A percentile compares a stretch with the other conserved stretches of the same genome.
These are phyloP conservation scores for Mesembrinibis cayennensis DNA, from an alignment of 2,113 vertebrate genomes.

Conservation along the genomic window DNA sequence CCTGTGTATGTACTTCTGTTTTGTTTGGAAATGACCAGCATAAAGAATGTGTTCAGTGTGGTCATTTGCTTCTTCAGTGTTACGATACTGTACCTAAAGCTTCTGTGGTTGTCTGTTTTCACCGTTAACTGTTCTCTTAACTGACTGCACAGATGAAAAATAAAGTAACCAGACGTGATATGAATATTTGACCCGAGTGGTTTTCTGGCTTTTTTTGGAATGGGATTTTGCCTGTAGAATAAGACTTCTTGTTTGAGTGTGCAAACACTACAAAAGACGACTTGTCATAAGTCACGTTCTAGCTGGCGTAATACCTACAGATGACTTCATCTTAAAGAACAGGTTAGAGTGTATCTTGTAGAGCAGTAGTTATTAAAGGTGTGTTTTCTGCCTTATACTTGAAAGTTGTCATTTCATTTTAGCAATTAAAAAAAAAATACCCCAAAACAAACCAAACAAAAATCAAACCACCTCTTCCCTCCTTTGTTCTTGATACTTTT, in stretches of 20 bases:
- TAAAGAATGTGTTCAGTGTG: neutral
- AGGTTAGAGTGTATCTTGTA: neutral
- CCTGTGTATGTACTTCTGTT: neutral
- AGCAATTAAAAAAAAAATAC: neutral
- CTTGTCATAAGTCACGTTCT: neutral
- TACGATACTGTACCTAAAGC: constrained; percentile 43
- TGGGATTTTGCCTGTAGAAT: neutral
- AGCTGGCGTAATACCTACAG: neutral
- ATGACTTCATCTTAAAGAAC: neutral
- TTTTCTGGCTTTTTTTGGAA: neutral
- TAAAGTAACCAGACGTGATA: constrained; percentile 56
- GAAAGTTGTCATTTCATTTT: neutral
- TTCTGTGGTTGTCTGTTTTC: constrained; percentile 58
- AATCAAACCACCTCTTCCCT: accelerated
- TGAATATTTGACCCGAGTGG: neutral
- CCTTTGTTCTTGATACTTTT: neutral
- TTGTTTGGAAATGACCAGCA: neutral
- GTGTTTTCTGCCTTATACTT: neutral
- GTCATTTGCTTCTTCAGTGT: constrained; percentile 50
- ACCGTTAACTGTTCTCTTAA: constrained; percentile 63
- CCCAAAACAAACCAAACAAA: neutral
- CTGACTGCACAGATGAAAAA: constrained; percentile 60
- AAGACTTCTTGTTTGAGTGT: neutral
- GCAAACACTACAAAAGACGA: neutral
- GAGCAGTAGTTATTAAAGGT: neutral